Evolutionary conservation across 2,888 invertebrate genomes (phyloP).

Genomic region (Napeogenes sylphis): DNA sequence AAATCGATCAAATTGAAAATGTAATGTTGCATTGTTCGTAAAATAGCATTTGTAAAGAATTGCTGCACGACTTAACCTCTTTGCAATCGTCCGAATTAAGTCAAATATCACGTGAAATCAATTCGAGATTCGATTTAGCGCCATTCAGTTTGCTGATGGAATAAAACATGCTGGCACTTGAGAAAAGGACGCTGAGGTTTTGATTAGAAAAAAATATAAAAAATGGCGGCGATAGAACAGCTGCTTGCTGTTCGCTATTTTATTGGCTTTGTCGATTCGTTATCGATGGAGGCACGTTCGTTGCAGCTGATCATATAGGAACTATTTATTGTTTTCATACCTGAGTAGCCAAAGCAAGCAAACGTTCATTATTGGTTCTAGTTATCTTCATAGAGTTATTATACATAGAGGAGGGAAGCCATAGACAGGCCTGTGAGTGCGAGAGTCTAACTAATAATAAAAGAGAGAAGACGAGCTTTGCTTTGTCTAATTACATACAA

Average conservation of each 20-base stretch:
- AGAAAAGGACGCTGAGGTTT: conserved; percentile 47
- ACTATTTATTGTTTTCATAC: background rate
- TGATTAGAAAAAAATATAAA: conserved; percentile 39
- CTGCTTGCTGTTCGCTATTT: conserved; percentile 48
- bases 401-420: too few species aligned
- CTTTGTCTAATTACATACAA: too few species aligned
- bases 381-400: too few species aligned
- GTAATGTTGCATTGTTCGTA: conserved; percentile 19
- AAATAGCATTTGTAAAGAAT: conserved; percentile 47
- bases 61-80: conserved; percentile 35
- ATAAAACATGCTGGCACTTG: conserved; percentile 48
- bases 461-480: too few species aligned
- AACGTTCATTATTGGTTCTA: too few species aligned
- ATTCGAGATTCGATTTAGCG: conserved; percentile 30
- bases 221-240: conserved; percentile 55
- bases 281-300: conserved; percentile 34
- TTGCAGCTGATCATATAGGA: conserved; percentile 37
- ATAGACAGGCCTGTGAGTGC: too few species aligned
- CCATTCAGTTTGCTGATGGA: conserved; percentile 43
- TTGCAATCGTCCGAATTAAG: conserved; percentile 38
- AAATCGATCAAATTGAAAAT: conserved; percentile 36
- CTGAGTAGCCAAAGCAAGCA: too few species aligned
- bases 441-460: too few species aligned
- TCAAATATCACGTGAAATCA: conserved; percentile 35
- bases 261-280: conserved; percentile 39